Evolutionary conservation across 1,140 invertebrate genomes (phyloP).

Genomic region (Subanguina moxae): DNA sequence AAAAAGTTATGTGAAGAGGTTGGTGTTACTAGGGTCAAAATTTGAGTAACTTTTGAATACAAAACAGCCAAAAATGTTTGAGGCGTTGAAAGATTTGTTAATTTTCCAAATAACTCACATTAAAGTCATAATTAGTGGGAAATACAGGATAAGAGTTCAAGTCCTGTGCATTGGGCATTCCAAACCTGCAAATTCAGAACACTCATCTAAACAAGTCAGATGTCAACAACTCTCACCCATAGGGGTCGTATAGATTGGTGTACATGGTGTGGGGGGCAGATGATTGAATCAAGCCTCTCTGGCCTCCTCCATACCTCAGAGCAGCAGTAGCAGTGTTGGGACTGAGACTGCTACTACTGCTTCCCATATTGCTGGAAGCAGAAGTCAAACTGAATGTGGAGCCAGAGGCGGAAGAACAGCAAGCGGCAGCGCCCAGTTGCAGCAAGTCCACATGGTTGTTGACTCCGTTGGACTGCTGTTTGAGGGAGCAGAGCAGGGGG

Average conservation of each 20-base stretch:
- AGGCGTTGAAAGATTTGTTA: too few species aligned
- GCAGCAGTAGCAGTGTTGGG: background rate
- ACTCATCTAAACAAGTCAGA: background rate
- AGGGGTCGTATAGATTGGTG: constrained; percentile 9
- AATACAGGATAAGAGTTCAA: constrained; percentile 5
- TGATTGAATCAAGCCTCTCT: background rate
- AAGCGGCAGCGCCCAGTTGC: background rate
- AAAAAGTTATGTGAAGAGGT: too few species aligned
- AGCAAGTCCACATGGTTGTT: background rate
- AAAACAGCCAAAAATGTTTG: too few species aligned
- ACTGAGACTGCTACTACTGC: background rate
- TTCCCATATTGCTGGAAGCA: background rate
- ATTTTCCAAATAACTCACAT: background rate
- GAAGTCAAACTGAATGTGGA: background rate
- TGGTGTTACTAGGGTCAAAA: too few species aligned
- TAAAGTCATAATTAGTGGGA: constrained; percentile 6
- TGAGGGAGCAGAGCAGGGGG: background rate
- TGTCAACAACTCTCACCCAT: background rate
- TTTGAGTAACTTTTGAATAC: too few species aligned
- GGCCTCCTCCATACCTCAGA: background rate
- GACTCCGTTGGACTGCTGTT: background rate
- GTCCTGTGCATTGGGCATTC: constrained; percentile 10
- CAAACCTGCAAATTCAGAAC: constrained; percentile 2
- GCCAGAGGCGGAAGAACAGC: background rate
- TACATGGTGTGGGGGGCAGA: constrained; percentile 4